Conservation (phyloP, 2,113 vertebrate genomes). For the Morone chrysops region DNA sequence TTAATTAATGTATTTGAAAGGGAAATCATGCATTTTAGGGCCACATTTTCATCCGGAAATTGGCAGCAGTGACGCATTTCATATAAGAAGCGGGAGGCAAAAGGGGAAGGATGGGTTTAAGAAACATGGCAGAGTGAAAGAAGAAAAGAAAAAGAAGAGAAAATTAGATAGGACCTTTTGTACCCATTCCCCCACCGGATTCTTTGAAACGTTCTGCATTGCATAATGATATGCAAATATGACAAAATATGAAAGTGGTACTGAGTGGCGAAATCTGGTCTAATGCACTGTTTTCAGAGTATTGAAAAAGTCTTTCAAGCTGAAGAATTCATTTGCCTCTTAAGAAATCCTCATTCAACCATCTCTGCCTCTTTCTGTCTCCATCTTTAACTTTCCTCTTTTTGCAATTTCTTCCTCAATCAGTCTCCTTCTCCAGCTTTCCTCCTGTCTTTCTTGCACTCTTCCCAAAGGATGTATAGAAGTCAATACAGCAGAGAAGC, state of each 20-base stretch:
- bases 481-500: conserved; percentile 38
- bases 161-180: conserved; percentile 58
- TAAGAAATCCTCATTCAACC: conserved; percentile 34
- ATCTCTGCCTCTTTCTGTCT: conserved; percentile 17
- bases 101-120: conserved; percentile 12
- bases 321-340: conserved; percentile 33
- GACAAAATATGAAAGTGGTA: conserved; percentile 62
- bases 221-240: conserved; percentile 72
- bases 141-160: conserved; percentile 21
- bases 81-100: conserved; percentile 20
- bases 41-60: conserved; percentile 10
- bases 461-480: conserved; percentile 44
- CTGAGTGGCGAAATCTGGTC: conserved; percentile 55
- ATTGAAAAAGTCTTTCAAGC: conserved; percentile 54
- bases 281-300: conserved; percentile 46
- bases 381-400: conserved; percentile 15
- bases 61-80: conserved; percentile 11
- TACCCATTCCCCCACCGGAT: conserved; percentile 24
- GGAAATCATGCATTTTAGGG: not conserved
- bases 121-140: conserved; percentile 13
- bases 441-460: not conserved
- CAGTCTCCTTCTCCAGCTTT: conserved; percentile 15
- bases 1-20: conserved; percentile 5
- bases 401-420: conserved; percentile 19
- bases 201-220: conserved; percentile 54